A percentile compares a stretch with the other conserved stretches of the same genome.
Conservation (phyloP, 2,113 vertebrate genomes). For the Polyodon spathula region DNA sequence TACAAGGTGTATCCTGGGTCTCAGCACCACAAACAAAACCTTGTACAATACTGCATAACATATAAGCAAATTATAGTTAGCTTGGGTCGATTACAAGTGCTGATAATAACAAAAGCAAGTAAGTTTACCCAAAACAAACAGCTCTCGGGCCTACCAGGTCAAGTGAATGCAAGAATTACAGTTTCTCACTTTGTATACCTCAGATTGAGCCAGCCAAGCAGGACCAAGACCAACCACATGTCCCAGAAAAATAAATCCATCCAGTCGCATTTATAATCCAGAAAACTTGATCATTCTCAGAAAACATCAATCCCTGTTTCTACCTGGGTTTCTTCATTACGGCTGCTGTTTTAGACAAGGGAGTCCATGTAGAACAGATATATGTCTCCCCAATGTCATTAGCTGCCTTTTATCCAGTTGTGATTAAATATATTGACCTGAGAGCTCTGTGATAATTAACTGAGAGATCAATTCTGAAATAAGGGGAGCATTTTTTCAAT, state of each 20-base stretch:
- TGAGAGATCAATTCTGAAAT: constrained; percentile 44
- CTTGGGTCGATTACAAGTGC: no score
- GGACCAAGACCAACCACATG: no score
- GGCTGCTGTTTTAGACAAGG: background rate
- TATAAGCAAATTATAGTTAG: no score
- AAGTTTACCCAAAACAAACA: no score
- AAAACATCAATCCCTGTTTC: constrained; percentile 10
- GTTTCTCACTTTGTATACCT: no score
- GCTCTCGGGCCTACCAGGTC: no score
- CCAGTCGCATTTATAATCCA: constrained; percentile 22
- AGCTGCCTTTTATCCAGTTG: constrained; percentile 18
- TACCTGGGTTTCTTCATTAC: constrained; percentile 16
- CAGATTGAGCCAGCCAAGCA: no score
- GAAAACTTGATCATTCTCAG: background rate
- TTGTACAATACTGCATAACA: no score
- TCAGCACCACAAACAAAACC: no score
- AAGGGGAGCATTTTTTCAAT: constrained; percentile 46
- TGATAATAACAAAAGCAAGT: no score
- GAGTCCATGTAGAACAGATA: background rate
- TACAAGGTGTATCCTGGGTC: no score
- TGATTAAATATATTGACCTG: constrained; percentile 33
- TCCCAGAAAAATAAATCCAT: constrained; percentile 11
- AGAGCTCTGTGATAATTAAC: constrained; percentile 44
- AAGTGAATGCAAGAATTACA: no score
- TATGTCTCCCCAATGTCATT: constrained; percentile 15